Percentiles rank a stretch among this genome's conserved stretches.
phyloP scores from a whole-genome alignment of 2,113 vertebrate genomes.

The Channa maculata region DNA sequence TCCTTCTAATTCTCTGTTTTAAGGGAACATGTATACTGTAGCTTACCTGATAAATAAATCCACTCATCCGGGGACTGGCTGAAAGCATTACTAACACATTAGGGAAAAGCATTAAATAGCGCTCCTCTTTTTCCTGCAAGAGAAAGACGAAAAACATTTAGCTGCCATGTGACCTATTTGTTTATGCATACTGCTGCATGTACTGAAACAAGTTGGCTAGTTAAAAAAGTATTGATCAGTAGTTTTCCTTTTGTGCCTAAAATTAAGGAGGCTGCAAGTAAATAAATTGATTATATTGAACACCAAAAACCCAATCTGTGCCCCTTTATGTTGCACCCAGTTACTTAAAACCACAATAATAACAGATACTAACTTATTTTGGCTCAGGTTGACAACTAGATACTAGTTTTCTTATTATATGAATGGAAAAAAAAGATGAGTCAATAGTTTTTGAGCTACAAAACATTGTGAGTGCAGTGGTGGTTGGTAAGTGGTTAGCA shows the following conservation, averaged over 20 bases:
- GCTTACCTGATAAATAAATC: conserved; percentile 96
- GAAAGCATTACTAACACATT: conserved; percentile 91
- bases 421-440: conserved; percentile 23
- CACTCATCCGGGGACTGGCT: conserved; percentile 96
- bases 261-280: background rate
- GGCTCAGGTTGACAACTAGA: background rate
- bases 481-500: conserved; percentile 58
- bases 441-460: background rate
- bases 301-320: background rate
- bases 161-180: background rate
- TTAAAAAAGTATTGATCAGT: background rate
- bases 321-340: background rate
- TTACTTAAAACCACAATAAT: background rate
- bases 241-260: background rate
- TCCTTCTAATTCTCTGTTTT: no score
- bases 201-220: background rate
- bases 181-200: background rate
- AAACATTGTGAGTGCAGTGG: background rate
- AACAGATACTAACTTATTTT: background rate
- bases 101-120: conserved; percentile 95
- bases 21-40: background rate
- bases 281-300: background rate
- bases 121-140: conserved; percentile 93
- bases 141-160: background rate
- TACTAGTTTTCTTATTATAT: background rate